Base-by-base conservation (phyloP, 2,113 vertebrate genomes). In the Patagioenas fasciata region DNA sequence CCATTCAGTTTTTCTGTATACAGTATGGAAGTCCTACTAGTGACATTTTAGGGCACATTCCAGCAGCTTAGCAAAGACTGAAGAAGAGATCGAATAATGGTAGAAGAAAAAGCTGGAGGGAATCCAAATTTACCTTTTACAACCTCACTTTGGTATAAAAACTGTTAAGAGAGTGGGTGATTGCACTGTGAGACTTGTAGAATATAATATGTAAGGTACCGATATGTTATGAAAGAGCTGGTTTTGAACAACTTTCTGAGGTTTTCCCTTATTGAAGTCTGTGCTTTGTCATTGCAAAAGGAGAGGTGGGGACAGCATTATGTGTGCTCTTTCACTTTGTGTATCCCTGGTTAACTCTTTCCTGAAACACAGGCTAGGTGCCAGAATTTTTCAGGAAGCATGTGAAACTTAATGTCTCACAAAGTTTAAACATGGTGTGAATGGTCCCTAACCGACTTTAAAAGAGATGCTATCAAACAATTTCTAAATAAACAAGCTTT, bases 281-380 rank as follows among this genome's bases (percentile, higher is more conserved):
- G 56, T 88, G 34, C 42, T 95, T 87, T 88, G 28, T 94, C 80
- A 88, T 31, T 81, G 77, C 34, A 74, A 48, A 85, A 38, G 29
- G 32, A 74, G 58, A 88, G 54, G 20, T 70, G 42, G 72, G 57
- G 85, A 90, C 71, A 82, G 34, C 51, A 72, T 91, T 51, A 71
- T 64, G 56, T 17, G 51, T 34, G 23, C 42, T 91, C 60, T 91
- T 87, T 80, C 4, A 9, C 32, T 92, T 40, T 26, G 25, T 67
- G 25, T 67, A 71, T 79, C 38, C 70, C 51, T 60, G 32, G 18
- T 82, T 94, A 95, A 94, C 88, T 91, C 91, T 66, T 90, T 90
- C 67, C 74, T 86, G 80, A 88, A 86, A 65, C 23, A 18, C 31
- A 36, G 50, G 47, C 40, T 32, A 29, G 13, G 32, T 50, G 32